Evolutionary conservation across 2,113 vertebrate species (phyloP), one percentile per base, ranked within the genome.

Genomic region (Grus americana): DNA sequence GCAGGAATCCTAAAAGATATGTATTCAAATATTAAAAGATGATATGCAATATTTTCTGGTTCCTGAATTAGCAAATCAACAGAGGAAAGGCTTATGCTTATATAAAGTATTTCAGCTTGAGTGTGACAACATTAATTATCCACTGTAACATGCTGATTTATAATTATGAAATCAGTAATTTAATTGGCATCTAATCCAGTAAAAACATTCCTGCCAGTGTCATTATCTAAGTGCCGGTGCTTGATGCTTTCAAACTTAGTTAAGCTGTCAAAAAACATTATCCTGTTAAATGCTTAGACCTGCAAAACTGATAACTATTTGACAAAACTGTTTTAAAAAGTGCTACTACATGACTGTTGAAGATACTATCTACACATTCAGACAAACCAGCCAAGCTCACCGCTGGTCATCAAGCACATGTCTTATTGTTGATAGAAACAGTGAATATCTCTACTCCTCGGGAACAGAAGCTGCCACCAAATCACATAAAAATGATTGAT

Each of bases 101-200:
- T 89, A 96, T 91, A 92, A 80, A 95, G 94, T 96, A 97, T 97
- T 96, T 96, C 94, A 92, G 70, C 83, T 95, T 93, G 94, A 97
- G 94, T 96, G 71, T 97, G 96, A 96, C 95, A 97, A 96, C 96
- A 97, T 97, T 97, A 94, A 97, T 97, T 97, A 97, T 96, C 96
- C 86, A 90, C 94, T 96, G 93, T 86, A 97, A 97, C 79, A 74
- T 95, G 91, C 76, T 94, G 95, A 97, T 95, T 96, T 97, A 95
- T 94, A 97, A 98, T 97, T 97, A 98, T 88, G 95, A 97, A 98
- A 97, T 98, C 96, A 96, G 95, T 97, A 97, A 98, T 97, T 97
- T 98, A 98, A 98, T 98, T 98, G 97, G 88, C 92, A 94, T 97
- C 86, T 96, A 91, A 94, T 95, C 82, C 87, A 97, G 95, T 97